Base-by-base conservation (phyloP, 2,888 invertebrate genomes). In the Isoperla grammatica region DNA sequence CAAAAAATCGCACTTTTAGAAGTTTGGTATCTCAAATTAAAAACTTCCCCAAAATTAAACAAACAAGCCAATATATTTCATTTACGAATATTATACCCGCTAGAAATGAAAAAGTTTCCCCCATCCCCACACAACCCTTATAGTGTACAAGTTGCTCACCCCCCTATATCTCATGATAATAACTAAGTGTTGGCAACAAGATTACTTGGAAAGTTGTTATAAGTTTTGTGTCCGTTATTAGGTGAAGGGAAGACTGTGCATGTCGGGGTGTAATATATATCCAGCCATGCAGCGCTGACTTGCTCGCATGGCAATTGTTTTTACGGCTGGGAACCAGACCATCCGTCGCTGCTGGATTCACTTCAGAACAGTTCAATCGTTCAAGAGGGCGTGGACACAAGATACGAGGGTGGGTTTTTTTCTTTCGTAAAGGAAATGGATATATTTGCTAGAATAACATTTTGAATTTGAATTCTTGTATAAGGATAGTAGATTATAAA, bases 301-400 rank as follows among this genome's bases (percentile, higher is more conserved):
- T 50, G 29, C 29, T 50, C 29, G 29, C 29, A 29, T 29, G 29
- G 29, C 49, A 50, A 50, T 50, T 50, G 49, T 50, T 50, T 50
- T 50, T 50, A 50, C 49, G 29, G 49, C 49, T 50, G 49, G 49
- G 49, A 50, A 50, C 22, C 15, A 15, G 11, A 29, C 12, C 49
- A 50, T 20, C 29, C 15, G 49, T 17, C 9, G 15, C 29, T 50
- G 6, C 29, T n/a, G n/a, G n/a, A 22, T 29, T 29, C 29, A 29
- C 29, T 29, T 29, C 29, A 29, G 29, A 29, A 29, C 29, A 29
- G 4, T 29, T 29, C 29, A 29, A 23, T 8, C n/a, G 3, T 6
- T 50, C 29, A 50, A 48, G 48, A 20, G 48, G 48, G 22, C 20
- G 22, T 9, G n/a, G 49, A 50, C 49, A 50, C n/a, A 29, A 15